These are phyloP conservation scores for Dinoponera quadriceps DNA, from an alignment of 1,140 invertebrate species.

Conservation along the genomic window DNA sequence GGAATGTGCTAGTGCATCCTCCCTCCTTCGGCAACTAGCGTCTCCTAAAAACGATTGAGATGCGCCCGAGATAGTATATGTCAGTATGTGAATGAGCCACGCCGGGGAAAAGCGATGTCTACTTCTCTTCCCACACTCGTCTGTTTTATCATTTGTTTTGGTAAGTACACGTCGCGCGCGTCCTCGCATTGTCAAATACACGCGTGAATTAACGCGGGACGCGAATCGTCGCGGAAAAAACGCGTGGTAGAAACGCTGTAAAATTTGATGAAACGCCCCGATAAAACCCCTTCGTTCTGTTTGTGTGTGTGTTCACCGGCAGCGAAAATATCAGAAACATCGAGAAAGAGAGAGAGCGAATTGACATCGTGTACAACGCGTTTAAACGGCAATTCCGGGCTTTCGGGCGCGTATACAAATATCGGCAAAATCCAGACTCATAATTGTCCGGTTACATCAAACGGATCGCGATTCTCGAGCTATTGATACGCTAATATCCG, in stretches of 20 bases:
- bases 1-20: slow-evolving; percentile 3
- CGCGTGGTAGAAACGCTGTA: background rate
- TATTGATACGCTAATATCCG: slow-evolving; percentile 29
- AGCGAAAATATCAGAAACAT: background rate
- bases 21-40: slow-evolving; percentile 5
- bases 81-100: slow-evolving; percentile 76
- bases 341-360: background rate
- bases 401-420: background rate
- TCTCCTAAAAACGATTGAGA: slow-evolving; percentile 57
- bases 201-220: background rate
- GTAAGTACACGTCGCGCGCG: slow-evolving; percentile 69
- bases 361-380: background rate
- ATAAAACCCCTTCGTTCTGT: background rate
- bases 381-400: background rate
- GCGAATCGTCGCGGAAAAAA: background rate
- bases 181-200: too few species aligned
- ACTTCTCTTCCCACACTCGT: slow-evolving; percentile 78
- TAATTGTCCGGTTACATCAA: background rate
- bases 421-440: background rate
- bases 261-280: background rate
- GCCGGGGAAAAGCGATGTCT: slow-evolving; percentile 80
- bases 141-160: slow-evolving; percentile 83
- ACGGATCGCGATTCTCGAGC: slow-evolving; percentile 31
- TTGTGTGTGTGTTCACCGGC: background rate
- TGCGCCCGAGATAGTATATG: slow-evolving; percentile 74